These are phyloP conservation scores for Drosophila truncata DNA, from an alignment of 1,140 invertebrate species.

Conservation along the genomic window DNA sequence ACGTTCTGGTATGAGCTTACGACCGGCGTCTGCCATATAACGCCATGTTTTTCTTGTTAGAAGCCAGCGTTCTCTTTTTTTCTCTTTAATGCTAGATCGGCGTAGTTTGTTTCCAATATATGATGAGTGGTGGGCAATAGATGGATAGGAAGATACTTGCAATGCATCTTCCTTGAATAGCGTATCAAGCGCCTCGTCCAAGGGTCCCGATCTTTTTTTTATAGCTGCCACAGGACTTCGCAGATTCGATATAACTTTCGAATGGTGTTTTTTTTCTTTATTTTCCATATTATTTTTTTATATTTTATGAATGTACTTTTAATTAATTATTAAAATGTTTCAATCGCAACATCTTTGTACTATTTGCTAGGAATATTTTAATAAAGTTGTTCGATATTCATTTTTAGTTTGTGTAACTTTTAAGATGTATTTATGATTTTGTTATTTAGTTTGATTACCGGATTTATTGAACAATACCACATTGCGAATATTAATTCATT, in stretches of 20 bases:
- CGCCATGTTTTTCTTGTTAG: conserved; percentile 95
- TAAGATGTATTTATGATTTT: neutral
- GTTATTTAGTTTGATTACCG: neutral
- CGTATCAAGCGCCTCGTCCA: conserved; percentile 56
- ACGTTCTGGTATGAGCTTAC: conserved; percentile 92
- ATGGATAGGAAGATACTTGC: neutral
- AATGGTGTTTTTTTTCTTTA: neutral
- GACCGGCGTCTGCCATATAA: conserved; percentile 95
- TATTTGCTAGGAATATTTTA: neutral
- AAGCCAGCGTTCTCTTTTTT: conserved; percentile 91
- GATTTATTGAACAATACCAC: neutral
- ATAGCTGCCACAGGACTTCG: conserved; percentile 57
- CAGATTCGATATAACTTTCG: conserved; percentile 19
- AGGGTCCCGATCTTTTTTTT: conserved; percentile 67
- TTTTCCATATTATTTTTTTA: neutral
- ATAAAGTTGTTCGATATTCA: neutral
- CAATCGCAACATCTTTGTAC: neutral
- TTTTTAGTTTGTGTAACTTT: neutral
- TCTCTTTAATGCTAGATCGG: conserved; percentile 58
- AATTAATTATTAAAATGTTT: neutral
- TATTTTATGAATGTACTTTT: neutral
- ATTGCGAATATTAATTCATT: neutral
- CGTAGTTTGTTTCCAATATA: conserved; percentile 32
- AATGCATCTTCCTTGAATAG: conserved; percentile 9
- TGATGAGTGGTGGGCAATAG: neutral